Evolutionary conservation across 2,888 invertebrate species (phyloP), one percentile per base, ranked within the genome.

Genomic region (Eupithecia insigniata): DNA sequence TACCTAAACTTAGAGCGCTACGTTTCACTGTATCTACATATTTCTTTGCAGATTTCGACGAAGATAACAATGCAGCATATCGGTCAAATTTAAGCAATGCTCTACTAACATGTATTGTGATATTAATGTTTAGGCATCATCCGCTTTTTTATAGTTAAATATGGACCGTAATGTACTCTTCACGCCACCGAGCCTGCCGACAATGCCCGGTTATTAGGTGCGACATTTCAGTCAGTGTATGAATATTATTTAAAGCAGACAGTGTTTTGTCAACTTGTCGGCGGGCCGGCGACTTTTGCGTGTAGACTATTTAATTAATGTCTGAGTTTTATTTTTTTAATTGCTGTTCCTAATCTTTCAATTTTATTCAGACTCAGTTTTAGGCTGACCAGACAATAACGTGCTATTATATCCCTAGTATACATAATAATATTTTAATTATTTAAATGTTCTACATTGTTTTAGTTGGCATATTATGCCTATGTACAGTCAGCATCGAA

Each of bases 381-480:
- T 83, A 81, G 80, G 87, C 87, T 89, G 87, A 85, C 84, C 82
- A 87, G 91, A 91, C 91, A 90, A 90, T 91, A 91, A 90, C 79
- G 77, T 78, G 72, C 75, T 74, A 62, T 32, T 60, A 10, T 60
- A 60, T 18, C 18, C 32, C 8, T 55, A 26, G 55, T 55, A 43
- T 51, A n/a, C n/a, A n/a, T n/a, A n/a, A n/a, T n/a, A n/a, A n/a
- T n/a, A 51, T 22, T 8, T 1, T n/a, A 10, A 32, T 60, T 7
- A 30, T 60, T 18, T n/a, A 60, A 16, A 32, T 6, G 16, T 61
- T 60, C 16, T 30, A 26, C 10, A 10, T 22, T 14, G 55, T 22
- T 55, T 28, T 58, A n/a, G 58, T 28, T 58, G 14, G n/a, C n/a
- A 51, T 22, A 22, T 51, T 43, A 43, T 43, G 43, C 43, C 6